Evolutionary conservation across 2,113 vertebrate species (phyloP), one percentile per base, ranked within the genome.

Genomic region (Pterocles burchelli): DNA sequence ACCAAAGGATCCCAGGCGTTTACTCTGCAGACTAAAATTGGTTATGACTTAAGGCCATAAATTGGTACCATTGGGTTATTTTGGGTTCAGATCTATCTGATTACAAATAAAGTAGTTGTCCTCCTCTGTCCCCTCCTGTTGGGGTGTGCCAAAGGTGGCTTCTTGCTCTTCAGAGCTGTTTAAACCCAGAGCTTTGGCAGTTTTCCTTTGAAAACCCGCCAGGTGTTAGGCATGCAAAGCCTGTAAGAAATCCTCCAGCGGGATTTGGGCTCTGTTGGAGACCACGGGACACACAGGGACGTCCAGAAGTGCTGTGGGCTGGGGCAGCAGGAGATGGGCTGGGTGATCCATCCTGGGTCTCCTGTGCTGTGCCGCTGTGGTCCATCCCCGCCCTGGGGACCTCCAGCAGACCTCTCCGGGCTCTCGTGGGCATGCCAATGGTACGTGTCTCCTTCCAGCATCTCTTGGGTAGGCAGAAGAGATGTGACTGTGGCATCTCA

Each of bases 351-450:
- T 16, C 34, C 36, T 34, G n/a, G 7, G 15, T 73, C 13, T 79
- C 7, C 46, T 19, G 45, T 61, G 33, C 74, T 57, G 9, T 2
- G 6, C 24, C 59, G 25, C 49, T 17, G 1, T 33, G 2, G 1
- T 54, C 93, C 19, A 5, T 57, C 16, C 24, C n/a, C 10, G 8
- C 11, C 25, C 34, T 54, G 59, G 75, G 55, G 46, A 55, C 1
- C 9, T 6, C 24, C 58, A 5, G 15, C 3, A 36, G 28, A 26
- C 29, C 28, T 73, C 33, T 58, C 33, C 20, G 48, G 48, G 82
- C 18, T 89, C 38, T 46, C 1, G 2, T 0, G 6, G 34, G 31
- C 9, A 17, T 4, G 11, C 59, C 46, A 19, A 17, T 1, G 2
- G 62, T 28, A 48, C 1, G 8, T 21, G 7, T 20, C 15, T 45